Conservation (phyloP, 2,113 vertebrate species). For the Bostrychus sinensis region DNA sequence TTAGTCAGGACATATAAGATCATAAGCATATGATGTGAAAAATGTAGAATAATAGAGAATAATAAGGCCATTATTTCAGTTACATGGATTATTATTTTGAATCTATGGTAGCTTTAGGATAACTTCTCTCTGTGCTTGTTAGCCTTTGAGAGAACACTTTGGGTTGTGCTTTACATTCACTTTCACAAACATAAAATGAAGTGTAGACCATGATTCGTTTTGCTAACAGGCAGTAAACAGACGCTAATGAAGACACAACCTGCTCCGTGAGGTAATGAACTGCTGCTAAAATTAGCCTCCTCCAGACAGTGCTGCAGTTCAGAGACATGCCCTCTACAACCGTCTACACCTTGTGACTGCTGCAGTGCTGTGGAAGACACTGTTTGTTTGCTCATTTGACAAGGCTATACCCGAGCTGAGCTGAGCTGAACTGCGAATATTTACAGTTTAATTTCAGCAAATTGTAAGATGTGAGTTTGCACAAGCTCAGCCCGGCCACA, state of each 20-base stretch:
- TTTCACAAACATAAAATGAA: background rate
- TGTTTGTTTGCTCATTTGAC: background rate
- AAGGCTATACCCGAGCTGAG: background rate
- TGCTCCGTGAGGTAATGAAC: conserved; percentile 1
- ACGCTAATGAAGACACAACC: background rate
- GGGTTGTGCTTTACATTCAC: background rate
- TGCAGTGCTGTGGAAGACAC: background rate
- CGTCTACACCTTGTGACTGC: background rate
- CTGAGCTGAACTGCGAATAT: conserved; percentile 4
- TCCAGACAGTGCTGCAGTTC: background rate
- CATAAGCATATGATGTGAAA: too few relatives aligned
- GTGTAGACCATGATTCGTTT: background rate
- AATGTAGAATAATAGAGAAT: too few relatives aligned
- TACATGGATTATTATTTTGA: too few relatives aligned
- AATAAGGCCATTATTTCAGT: too few relatives aligned
- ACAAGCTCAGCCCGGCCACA: too few relatives aligned
- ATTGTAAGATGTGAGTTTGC: too few relatives aligned
- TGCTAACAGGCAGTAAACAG: conserved; percentile 2
- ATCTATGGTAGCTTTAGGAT: too few relatives aligned
- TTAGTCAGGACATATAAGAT: too few relatives aligned
- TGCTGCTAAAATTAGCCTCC: conserved; percentile 2
- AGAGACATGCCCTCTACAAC: background rate
- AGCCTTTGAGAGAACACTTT: background rate
- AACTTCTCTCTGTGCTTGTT: too few relatives aligned
- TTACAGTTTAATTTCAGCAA: too few relatives aligned